These are phyloP conservation scores for Colossoma macropomum DNA, from an alignment of 2,113 vertebrate genomes.

Conservation along the genomic window DNA sequence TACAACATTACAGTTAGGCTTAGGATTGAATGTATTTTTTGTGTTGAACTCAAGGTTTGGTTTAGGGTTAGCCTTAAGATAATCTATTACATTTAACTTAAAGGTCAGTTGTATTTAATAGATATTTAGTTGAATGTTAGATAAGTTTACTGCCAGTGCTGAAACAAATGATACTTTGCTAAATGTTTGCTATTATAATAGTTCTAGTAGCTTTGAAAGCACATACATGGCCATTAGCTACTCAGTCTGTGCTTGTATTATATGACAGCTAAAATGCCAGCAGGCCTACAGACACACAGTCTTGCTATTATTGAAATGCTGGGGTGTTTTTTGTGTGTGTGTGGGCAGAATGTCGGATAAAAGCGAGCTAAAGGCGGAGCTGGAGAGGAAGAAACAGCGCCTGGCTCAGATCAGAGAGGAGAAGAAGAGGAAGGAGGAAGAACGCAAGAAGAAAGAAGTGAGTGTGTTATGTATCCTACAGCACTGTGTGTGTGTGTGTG, in stretches of 20 bases:
- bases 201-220: background rate
- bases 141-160: background rate
- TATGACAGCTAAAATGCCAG: background rate
- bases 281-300: background rate
- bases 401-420: slow-evolving; percentile 81
- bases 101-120: too few relatives aligned
- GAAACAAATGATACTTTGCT: background rate
- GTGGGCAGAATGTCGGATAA: slow-evolving; percentile 77
- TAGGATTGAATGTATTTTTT: too few relatives aligned
- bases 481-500: background rate
- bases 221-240: background rate
- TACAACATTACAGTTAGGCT: too few relatives aligned
- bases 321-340: slow-evolving; percentile 5
- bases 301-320: background rate
- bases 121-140: too few relatives aligned
- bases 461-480: background rate
- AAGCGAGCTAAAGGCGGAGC: slow-evolving; percentile 79
- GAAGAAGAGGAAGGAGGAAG: slow-evolving; percentile 81
- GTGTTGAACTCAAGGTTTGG: too few relatives aligned
- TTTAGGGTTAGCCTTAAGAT: too few relatives aligned
- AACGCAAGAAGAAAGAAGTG: slow-evolving; percentile 81
- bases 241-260: background rate
- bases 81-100: too few relatives aligned
- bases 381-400: slow-evolving; percentile 80
- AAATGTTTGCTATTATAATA: background rate